Evolutionary conservation across 1,140 invertebrate species (phyloP).

Genomic region (Ptiloglossa arizonensis): DNA sequence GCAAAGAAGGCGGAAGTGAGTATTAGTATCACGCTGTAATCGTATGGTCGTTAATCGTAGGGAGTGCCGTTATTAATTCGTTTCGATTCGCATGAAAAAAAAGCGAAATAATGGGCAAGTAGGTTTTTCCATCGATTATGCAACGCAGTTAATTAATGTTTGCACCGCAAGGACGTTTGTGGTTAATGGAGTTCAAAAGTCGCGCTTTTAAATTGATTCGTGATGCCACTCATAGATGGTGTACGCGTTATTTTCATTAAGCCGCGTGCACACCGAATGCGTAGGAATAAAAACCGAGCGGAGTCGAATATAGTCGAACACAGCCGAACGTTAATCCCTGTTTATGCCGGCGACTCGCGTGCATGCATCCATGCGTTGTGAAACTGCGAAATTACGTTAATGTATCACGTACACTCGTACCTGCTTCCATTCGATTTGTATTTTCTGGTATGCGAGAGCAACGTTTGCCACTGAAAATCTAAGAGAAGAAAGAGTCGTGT

Average conservation of each 20-base stretch:
- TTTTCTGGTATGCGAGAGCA: background rate
- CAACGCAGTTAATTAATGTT: conserved; percentile 17
- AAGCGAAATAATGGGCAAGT: background rate
- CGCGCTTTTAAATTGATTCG: conserved; percentile 2
- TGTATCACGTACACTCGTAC: background rate
- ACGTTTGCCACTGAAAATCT: background rate
- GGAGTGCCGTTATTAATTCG: accelerated
- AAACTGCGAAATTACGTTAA: background rate
- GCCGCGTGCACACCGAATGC: background rate
- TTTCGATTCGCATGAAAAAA: background rate
- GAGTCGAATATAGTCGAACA: background rate
- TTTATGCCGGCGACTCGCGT: background rate
- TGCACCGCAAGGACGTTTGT: background rate
- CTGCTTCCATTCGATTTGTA: background rate
- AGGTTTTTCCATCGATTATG: background rate
- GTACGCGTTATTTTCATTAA: background rate
- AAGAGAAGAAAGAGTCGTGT: background rate
- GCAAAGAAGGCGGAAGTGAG: conserved; percentile 69
- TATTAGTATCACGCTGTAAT: conserved; percentile 34
- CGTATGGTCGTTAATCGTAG: background rate
- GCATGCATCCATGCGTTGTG: background rate
- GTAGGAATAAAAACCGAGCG: background rate
- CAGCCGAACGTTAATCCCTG: background rate
- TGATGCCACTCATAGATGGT: conserved; percentile 3
- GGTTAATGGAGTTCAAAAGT: conserved; percentile 7